Evolutionary conservation across 2,888 invertebrate species (phyloP).

Genomic region (Saturnia pavonia): DNA sequence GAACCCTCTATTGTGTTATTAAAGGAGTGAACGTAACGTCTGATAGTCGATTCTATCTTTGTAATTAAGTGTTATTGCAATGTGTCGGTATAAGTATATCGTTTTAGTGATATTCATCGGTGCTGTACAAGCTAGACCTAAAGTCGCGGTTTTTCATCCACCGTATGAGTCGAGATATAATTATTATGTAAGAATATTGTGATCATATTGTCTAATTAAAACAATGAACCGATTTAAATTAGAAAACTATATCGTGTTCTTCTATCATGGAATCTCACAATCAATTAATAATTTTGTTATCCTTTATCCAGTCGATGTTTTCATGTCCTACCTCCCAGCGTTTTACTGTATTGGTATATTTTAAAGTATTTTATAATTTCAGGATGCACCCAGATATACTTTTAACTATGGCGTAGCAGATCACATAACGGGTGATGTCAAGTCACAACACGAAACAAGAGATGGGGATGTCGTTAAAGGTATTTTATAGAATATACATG

Average conservation of each 20-base stretch:
- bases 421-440: slow-evolving; percentile 81
- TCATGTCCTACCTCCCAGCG: too few species aligned
- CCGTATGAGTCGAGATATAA: slow-evolving; percentile 76
- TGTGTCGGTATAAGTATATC: slow-evolving; percentile 58
- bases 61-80: slow-evolving; percentile 32
- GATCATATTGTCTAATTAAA: neutral
- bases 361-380: neutral
- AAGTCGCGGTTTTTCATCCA: slow-evolving; percentile 54
- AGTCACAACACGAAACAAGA: slow-evolving; percentile 84
- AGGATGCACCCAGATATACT: slow-evolving; percentile 77
- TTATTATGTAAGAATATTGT: slow-evolving; percentile 80
- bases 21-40: slow-evolving; percentile 53
- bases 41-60: slow-evolving; percentile 50
- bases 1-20: slow-evolving; percentile 67
- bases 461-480: slow-evolving; percentile 85
- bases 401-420: slow-evolving; percentile 85
- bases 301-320: too few species aligned
- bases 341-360: neutral
- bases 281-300: too few species aligned
- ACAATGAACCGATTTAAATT: neutral
- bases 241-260: neutral
- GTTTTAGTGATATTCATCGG: slow-evolving; percentile 50
- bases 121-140: slow-evolving; percentile 52
- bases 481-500: slow-evolving; percentile 33
- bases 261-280: neutral